Conservation (phyloP, 2,888 invertebrate species). For the Tipula lateralis region DNA sequence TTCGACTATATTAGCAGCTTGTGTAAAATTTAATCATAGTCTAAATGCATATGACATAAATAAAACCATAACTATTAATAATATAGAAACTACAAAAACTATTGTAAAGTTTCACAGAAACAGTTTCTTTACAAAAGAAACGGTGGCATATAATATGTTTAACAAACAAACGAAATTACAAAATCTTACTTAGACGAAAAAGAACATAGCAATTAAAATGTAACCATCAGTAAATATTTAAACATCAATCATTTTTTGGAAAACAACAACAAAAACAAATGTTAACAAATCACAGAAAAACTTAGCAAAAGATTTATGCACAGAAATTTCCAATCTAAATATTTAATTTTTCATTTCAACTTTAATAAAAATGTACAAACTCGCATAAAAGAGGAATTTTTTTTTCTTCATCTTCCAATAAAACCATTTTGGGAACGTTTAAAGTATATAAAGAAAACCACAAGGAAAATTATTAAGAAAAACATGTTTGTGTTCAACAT, state of each 20-base stretch:
- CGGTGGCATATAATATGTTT: not conserved
- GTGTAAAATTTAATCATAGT: not conserved
- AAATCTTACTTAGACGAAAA: not conserved
- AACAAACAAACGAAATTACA: not conserved
- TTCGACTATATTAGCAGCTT: too few species aligned
- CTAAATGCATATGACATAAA: not conserved
- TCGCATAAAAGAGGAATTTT: not conserved
- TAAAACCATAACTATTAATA: not conserved
- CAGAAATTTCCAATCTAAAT: not conserved
- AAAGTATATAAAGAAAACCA: not conserved
- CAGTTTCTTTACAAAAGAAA: not conserved
- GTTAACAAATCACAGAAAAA: not conserved
- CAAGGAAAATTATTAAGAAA: not conserved
- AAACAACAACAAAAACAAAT: not conserved
- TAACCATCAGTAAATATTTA: not conserved
- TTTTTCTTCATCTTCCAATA: not conserved
- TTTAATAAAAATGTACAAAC: not conserved
- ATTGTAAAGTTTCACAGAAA: not conserved
- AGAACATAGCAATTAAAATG: not conserved
- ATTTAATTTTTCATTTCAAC: conserved; percentile 11
- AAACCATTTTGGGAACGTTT: not conserved
- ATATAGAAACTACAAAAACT: not conserved
- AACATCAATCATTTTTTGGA: not conserved
- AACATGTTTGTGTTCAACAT: not conserved
- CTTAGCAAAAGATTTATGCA: not conserved